Percentiles rank a stretch among this genome's conserved stretches.
phyloP scores from a whole-genome alignment of 2,113 vertebrate genomes.

The Pluvianellus socialis region DNA sequence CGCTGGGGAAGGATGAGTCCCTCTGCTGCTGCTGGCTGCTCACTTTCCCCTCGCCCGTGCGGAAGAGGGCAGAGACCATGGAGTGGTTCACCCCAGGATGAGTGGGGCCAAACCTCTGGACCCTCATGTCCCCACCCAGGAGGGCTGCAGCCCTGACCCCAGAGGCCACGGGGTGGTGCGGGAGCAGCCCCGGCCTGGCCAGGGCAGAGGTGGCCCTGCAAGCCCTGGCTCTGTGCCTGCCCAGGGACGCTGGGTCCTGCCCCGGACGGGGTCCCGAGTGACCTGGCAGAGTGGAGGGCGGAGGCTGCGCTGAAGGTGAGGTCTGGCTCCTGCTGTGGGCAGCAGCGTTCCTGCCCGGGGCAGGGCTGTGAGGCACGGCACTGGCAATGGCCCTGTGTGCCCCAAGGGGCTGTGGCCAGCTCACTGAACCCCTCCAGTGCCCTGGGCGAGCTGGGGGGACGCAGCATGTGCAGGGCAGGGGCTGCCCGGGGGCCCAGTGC shows the following conservation, averaged over 20 bases:
- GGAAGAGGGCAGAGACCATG: not conserved
- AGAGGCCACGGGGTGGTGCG: accelerated
- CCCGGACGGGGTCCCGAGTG: not conserved
- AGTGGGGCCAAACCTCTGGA: too few species aligned
- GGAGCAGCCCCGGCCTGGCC: not conserved
- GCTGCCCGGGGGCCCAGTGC: not conserved
- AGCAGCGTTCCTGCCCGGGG: not conserved
- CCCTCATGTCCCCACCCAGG: accelerated
- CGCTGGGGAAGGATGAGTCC: not conserved
- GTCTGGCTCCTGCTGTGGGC: not conserved
- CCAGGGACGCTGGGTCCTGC: not conserved
- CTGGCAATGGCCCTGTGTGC: not conserved
- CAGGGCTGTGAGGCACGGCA: not conserved
- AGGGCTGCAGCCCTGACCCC: not conserved
- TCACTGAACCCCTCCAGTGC: not conserved
- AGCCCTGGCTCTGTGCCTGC: not conserved
- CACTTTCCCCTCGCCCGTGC: accelerated
- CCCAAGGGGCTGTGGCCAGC: accelerated
- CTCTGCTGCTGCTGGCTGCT: too few species aligned
- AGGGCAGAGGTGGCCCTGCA: not conserved
- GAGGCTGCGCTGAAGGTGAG: not conserved
- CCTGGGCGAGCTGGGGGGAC: accelerated
- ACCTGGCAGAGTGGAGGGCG: not conserved
- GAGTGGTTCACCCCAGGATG: not conserved
- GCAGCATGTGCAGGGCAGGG: too few species aligned